These are phyloP conservation scores for Betta splendens DNA, from an alignment of 2,797 vertebrate genomes.

Conservation along the genomic window DNA sequence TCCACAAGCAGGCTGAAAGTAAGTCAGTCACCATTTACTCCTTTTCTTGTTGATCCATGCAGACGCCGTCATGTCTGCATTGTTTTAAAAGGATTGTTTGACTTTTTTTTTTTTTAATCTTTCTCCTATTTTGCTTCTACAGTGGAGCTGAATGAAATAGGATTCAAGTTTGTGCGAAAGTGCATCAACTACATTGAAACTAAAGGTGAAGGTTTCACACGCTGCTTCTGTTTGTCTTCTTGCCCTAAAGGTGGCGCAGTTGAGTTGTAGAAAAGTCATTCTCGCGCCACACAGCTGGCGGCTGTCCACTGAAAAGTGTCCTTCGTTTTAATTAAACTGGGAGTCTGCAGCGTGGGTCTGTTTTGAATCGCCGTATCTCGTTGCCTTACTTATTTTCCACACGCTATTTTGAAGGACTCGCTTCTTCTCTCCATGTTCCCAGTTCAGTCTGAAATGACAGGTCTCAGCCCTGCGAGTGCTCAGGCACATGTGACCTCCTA, in stretches of 20 bases:
- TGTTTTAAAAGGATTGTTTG: neutral
- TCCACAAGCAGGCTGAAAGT: conserved; percentile 98
- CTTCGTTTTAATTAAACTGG: neutral
- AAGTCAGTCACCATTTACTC: conserved; percentile 77
- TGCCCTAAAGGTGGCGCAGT: conserved; percentile 61
- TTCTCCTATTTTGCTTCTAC: conserved; percentile 25
- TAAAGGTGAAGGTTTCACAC: conserved; percentile 82
- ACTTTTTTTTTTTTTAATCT: neutral
- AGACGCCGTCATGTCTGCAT: neutral
- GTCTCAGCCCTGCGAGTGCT: neutral
- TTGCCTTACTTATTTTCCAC: neutral
- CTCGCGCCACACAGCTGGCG: conserved; percentile 5
- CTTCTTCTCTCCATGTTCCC: neutral
- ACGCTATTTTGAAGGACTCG: too few species aligned
- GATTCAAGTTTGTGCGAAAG: conserved; percentile 95
- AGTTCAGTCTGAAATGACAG: neutral
- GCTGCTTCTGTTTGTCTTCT: conserved; percentile 7
- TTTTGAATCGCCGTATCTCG: conserved; percentile 14
- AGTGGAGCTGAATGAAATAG: conserved; percentile 97
- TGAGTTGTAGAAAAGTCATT: conserved; percentile 34
- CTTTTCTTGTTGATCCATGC: too few species aligned
- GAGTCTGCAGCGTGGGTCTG: conserved; percentile 6
- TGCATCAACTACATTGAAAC: conserved; percentile 95
- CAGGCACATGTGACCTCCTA: conserved; percentile 1
- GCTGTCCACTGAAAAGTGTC: conserved; percentile 6